Conservation (phyloP, 2,797 vertebrate species). For the Anguilla megastoma region DNA sequence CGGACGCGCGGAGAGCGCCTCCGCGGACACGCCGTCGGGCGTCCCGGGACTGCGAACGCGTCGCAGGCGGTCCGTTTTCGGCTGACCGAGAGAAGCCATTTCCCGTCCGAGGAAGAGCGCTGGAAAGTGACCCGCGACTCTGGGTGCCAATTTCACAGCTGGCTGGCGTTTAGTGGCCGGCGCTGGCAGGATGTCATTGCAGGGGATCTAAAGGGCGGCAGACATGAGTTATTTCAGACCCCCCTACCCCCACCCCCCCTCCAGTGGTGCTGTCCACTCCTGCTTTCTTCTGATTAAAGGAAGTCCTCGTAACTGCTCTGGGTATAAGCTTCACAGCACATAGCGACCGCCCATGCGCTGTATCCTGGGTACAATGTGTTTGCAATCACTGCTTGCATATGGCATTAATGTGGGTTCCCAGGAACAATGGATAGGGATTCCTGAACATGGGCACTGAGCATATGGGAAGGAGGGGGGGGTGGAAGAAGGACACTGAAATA, state of each 20-base stretch:
- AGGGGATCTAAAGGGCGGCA: slow-evolving; percentile 19
- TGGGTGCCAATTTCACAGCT: slow-evolving; percentile 36
- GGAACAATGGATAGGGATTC: slow-evolving; percentile 49
- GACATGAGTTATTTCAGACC: slow-evolving; percentile 15
- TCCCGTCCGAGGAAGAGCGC: slow-evolving; percentile 1
- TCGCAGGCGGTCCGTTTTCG: slow-evolving; percentile 27
- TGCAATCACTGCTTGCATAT: slow-evolving; percentile 70
- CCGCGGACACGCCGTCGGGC: not conserved
- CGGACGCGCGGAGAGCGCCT: not conserved
- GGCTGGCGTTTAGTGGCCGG: slow-evolving; percentile 40
- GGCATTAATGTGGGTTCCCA: slow-evolving; percentile 61
- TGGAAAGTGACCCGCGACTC: slow-evolving; percentile 25
- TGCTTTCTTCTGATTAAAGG: slow-evolving; percentile 21
- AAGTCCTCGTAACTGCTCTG: not conserved
- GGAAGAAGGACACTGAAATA: not conserved
- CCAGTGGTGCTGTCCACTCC: not conserved
- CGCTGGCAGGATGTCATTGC: slow-evolving; percentile 28
- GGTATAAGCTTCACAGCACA: not conserved
- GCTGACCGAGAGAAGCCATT: slow-evolving; percentile 2
- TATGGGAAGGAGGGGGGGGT: not conserved
- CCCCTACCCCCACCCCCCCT: not conserved
- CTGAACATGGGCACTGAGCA: not conserved
- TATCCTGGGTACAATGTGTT: slow-evolving; percentile 58
- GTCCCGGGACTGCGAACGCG: not conserved
- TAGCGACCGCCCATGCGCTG: slow-evolving; percentile 44